Evolutionary conservation across 2,888 invertebrate genomes (phyloP), one percentile per base, ranked within the genome.

Genomic region (Hedya salicella): DNA sequence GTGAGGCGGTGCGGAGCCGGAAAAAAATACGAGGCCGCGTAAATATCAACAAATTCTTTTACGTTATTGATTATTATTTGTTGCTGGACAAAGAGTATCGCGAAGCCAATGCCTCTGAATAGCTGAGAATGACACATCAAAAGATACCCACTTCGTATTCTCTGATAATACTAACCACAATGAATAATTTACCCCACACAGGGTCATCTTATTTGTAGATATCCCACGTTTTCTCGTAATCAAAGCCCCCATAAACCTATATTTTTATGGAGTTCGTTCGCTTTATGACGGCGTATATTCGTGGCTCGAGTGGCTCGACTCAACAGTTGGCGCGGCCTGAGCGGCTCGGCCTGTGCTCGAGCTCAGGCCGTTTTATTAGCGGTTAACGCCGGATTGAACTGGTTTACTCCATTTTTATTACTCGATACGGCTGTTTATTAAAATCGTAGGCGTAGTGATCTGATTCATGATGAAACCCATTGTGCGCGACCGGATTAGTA

Each of bases 241-340:
- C 76, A 81, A 78, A 78, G 71, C 50, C 53, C 62, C 69, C 70
- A 73, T 81, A 79, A 80, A 81, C 71, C 71, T 71, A 78, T 79
- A 78, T 77, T 78, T 79, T 80, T 78, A 80, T 76, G 70, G 68
- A 78, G 74, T 74, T 72, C 63, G 69, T 71, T 64, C 54, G 67
- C 62, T 79, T 82, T 80, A 80, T 73, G 78, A 73, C 67, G 57
- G 62, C 68, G 71, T 72, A 71, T 75, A 74, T 72, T 72, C 30
- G 42, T 46, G 53, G 66, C 54, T 71, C 67, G 69, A 66, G 65
- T 68, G 70, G 73, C 67, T 69, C 68, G 65, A 71, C 72, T 78
- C 78, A 81, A 78, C 80, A 78, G 78, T 78, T 75, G 70, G 68
- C 68, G 62, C 13, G 61, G 44, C 17, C 39, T 32, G 49, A 46